These are phyloP conservation scores for Paralvinella palmiformis DNA, from an alignment of 1,140 invertebrate genomes.

Conservation along the genomic window DNA sequence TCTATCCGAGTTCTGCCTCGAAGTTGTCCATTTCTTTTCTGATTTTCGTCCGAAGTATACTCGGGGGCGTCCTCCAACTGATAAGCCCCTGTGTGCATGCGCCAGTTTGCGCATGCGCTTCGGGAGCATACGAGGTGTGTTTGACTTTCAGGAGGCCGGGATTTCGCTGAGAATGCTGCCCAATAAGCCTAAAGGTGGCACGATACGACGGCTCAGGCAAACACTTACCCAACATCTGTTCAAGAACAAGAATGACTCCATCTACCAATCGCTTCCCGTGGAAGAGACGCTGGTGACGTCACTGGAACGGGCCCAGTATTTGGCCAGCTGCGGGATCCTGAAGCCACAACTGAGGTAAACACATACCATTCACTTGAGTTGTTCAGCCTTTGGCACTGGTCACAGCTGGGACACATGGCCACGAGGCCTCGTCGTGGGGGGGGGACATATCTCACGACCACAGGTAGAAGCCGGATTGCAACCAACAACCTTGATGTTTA, in stretches of 20 bases:
- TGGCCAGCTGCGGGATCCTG: constrained; percentile 38
- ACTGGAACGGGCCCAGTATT: constrained; percentile 39
- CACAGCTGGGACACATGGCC: neutral
- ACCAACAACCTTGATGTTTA: neutral
- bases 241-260: neutral
- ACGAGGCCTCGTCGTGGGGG: neutral
- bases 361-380: neutral
- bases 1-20: no score
- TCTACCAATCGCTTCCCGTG: neutral
- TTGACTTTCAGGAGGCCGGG: no score
- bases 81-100: no score
- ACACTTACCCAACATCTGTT: neutral
- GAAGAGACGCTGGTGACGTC: neutral
- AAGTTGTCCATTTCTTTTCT: no score
- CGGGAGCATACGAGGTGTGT: no score
- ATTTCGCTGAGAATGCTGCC: neutral
- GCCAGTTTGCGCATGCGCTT: no score
- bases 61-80: no score
- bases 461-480: neutral
- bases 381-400: neutral
- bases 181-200: neutral
- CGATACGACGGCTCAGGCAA: neutral
- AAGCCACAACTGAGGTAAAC: constrained; percentile 35
- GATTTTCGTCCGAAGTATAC: no score
- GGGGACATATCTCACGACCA: neutral